Evolutionary conservation across 2,888 invertebrate species (phyloP), one percentile per base, ranked within the genome.

Genomic region (Lathronympha strigana): DNA sequence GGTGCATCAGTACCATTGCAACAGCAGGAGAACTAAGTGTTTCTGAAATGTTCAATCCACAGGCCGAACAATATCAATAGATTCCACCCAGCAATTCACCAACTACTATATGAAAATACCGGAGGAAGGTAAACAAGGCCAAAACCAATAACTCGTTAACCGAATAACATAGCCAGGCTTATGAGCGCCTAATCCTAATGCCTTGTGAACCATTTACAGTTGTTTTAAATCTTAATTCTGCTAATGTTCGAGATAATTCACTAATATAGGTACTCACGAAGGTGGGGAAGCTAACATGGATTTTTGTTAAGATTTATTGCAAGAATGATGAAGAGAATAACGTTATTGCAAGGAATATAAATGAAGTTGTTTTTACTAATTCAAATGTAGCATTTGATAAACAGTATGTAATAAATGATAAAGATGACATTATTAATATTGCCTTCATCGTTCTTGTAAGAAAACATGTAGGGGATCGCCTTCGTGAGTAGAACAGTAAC

Each of bases 61-160:
- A 92, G 92, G 92, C 76, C 84, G 88, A 87, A 87, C 92, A 76
- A 84, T 91, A 81, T 90, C 91, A 72, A 85, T 92, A 86, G 87
- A 90, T 81, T 82, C 90, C 82, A 87, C 82, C 76, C 86, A 89
- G 87, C 82, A 78, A 76, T 89, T 87, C 88, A 79, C 80, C 87
- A 88, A 86, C 90, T 90, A 79, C 90, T 89, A 87, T 91, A 86
- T 85, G 90, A 88, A 84, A 82, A 84, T 86, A 82, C 83, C 82
- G 78, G 69, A 84, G 73, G 91, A 91, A 91, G 92, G 92, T 91
- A 92, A 90, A 85, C 70, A 74, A 68, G 40, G 84, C 79, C 82
- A 80, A 78, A 86, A 73, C 81, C 76, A 78, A 81, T 84, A 87
- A 84, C 84, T 83, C 77, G 74, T 80, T 88, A 90, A 89, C 91